These are phyloP conservation scores for Aplocera efformata DNA, from an alignment of 2,888 invertebrate genomes.

Conservation along the genomic window DNA sequence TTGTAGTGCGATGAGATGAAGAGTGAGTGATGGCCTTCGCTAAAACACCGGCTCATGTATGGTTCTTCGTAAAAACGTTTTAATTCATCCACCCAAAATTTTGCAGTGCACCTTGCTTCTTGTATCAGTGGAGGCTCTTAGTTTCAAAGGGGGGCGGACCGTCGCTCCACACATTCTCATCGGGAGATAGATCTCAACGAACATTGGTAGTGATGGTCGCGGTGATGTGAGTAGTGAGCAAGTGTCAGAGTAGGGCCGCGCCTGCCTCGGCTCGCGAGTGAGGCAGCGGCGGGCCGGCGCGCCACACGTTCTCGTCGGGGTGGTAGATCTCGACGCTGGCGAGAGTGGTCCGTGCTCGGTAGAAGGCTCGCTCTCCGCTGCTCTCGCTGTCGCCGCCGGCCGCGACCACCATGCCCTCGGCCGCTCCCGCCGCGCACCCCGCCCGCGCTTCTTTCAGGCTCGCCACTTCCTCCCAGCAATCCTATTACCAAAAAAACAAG, in stretches of 20 bases:
- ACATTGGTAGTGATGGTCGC: too few relatives aligned
- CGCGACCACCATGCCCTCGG: conserved; percentile 89
- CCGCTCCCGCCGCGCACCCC: conserved; percentile 91
- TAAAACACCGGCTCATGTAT: too few relatives aligned
- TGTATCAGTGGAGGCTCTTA: too few relatives aligned
- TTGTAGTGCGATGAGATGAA: too few relatives aligned
- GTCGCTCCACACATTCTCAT: too few relatives aligned
- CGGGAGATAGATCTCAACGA: too few relatives aligned
- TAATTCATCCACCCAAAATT: too few relatives aligned
- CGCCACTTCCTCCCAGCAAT: conserved; percentile 89
- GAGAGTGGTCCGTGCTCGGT: conserved; percentile 91
- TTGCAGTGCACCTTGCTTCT: too few relatives aligned
- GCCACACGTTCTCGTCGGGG: conserved; percentile 88
- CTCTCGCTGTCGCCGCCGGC: conserved; percentile 93
- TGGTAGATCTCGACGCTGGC: conserved; percentile 92
- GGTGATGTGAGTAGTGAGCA: too few relatives aligned
- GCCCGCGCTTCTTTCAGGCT: conserved; percentile 87
- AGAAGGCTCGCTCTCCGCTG: conserved; percentile 85
- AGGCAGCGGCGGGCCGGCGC: conserved; percentile 88
- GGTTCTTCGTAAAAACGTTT: too few relatives aligned
- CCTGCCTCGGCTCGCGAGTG: conserved; percentile 93
- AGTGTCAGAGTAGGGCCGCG: conserved; percentile 86
- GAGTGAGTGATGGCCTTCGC: too few relatives aligned
- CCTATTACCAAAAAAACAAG: conserved; percentile 70
- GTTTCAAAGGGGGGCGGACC: too few relatives aligned